Base-by-base conservation (phyloP, 2,888 invertebrate species). In the Eupithecia centaureata region DNA sequence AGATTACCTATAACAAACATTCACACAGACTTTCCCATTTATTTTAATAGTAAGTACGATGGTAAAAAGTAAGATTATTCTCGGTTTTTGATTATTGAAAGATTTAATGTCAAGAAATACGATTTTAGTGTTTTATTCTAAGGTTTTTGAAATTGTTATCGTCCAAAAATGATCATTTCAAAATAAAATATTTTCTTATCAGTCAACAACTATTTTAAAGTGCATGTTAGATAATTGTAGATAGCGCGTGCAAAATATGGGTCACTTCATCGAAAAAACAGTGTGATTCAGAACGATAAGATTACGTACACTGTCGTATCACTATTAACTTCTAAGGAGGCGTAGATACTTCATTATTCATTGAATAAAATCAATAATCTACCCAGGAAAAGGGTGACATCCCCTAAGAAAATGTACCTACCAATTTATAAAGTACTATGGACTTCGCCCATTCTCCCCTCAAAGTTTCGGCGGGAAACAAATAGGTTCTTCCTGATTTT, bases 231-330 rank as follows among this genome's bases (percentile, higher is more conserved):
- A 56, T 56, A 56, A 56, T 28, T 28, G 2, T 10, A 56, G 54
- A 56, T 56, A 56, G n/a, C 54, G 30, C 12, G 54, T 18, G 28
- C 3, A 56, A n/a, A 54, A 54, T 52, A 56, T 56, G 28, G 54
- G 54, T 56, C 54, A 28, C 47, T 22, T 30, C 54, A 30, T 30
- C 54, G 22, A 30, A 56, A 56, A 56, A 56, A 30, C 18, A 15
- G 27, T 18, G 30, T n/a, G 27, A 27, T 27, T 52, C 25, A 2
- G 28, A 30, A 8, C 47, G 54, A 56, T 56, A 56, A 56, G 54
- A 54, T 54, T n/a, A 54, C 15, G 28, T 27, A 13, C 13, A 52
- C 5, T 15, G 18, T 42, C 42, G 10, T 42, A 42, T 15, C 42
- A 42, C 18, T 42, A 1, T 18, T 22, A 4, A 18, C 22, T 47